Evolutionary conservation across 1,140 invertebrate genomes (phyloP).

Genomic region (Lasaia peninsularis): DNA sequence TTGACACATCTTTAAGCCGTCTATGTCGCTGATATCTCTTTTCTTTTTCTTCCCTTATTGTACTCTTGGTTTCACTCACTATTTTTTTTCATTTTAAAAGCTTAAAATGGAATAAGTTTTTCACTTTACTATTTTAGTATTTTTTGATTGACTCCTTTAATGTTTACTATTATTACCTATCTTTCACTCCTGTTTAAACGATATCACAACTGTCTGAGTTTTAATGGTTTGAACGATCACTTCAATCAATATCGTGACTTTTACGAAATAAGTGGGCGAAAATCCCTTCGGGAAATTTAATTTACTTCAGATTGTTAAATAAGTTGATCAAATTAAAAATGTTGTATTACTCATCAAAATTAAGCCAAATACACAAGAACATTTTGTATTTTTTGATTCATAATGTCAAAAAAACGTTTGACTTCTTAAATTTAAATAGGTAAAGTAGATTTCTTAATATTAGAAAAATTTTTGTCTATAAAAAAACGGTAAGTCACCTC

Average conservation of each 20-base stretch:
- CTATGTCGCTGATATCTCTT: no score
- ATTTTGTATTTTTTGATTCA: not conserved
- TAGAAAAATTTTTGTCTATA: no score
- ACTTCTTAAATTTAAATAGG: no score
- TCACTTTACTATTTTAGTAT: no score
- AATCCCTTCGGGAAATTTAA: conserved; percentile 62
- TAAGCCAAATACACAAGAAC: conserved; percentile 54
- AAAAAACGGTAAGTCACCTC: no score
- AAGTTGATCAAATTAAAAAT: not conserved
- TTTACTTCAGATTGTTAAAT: conserved; percentile 38
- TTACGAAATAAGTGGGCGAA: conserved; percentile 60
- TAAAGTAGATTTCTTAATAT: no score
- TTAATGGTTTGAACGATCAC: conserved; percentile 8
- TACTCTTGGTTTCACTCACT: no score
- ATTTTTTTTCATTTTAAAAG: no score
- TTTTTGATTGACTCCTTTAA: not conserved
- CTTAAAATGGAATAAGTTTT: no score
- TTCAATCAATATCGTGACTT: conserved; percentile 60
- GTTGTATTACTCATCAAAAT: conserved; percentile 32
- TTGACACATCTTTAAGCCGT: no score
- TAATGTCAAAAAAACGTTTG: no score
- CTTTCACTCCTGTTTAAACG: not conserved
- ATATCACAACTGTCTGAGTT: conserved; percentile 9
- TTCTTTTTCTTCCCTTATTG: no score
- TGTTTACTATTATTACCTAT: not conserved